Base-by-base conservation (phyloP, 2,113 vertebrate genomes). In the Mohoua ochrocephala region DNA sequence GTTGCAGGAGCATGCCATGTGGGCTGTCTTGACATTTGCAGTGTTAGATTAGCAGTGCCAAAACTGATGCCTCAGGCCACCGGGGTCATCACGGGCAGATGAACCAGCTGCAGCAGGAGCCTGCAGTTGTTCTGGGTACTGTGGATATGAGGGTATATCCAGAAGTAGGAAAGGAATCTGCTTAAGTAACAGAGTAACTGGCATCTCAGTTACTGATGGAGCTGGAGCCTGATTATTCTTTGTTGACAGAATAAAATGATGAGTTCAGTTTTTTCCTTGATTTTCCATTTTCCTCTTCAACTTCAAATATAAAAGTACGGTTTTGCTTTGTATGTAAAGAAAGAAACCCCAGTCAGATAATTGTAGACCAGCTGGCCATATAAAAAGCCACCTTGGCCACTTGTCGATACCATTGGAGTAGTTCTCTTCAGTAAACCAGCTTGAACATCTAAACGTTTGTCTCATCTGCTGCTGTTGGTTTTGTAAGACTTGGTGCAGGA, bases 221-320 rank as follows among this genome's bases (percentile, higher is more conserved):
- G 65, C 23, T 84, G 79, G 20, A 86, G 65, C 74, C 85, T 95
- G 10, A 31, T 57, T 77, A n/a, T 47, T 93, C 56, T 77, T 65
- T 70, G 28, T 44, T 68, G n/a, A 37, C 30, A 81, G 59, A 76
- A 47, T 56, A 79, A 89, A 68, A 78, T 6, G 10, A 49, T 35
- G 9, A 60, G 13, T 67, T 67, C 6, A 22, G 31, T 18, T 76
- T 90, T 90, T 68, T 15, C 31, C 23, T 74, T 3, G 0, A 60
- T 93, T 89, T 89, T 83, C 30, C 26, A 10, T 73, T 79, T 79
- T 14, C 9, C 31, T 45, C 7, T 45, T 89, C 49, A 35, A 24
- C 12, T 57, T 81, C 45, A 74, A 47, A 53, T 71, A 15, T 7
- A 30, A 23, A 87, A 79, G 21, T 69, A 59, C 0, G 0, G 4